phyloP scores from a whole-genome alignment of 2,797 vertebrate species.

The Taeniopygia guttata region DNA sequence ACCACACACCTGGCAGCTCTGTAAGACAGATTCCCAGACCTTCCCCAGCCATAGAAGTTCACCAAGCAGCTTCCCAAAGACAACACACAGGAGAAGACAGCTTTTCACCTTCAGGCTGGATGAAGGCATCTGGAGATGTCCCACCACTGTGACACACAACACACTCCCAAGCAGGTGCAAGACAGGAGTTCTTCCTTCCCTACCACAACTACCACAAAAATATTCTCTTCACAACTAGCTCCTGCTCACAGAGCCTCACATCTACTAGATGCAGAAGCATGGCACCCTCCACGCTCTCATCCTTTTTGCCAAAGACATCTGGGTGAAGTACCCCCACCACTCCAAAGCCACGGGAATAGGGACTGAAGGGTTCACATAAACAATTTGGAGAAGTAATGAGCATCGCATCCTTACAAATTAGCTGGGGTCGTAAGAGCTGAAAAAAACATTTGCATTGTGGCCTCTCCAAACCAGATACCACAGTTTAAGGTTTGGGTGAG shows the following conservation, averaged over 20 bases:
- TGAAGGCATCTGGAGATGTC: neutral
- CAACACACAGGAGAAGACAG: neutral
- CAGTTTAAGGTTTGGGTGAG: neutral
- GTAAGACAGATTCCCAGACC: neutral
- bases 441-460: neutral
- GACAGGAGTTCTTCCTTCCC: neutral
- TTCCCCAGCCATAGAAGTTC: neutral
- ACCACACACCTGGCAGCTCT: neutral
- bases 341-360: neutral
- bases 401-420: neutral
- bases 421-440: neutral
- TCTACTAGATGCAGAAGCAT: neutral
- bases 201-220: neutral
- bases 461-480: neutral
- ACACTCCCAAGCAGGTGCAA: neutral
- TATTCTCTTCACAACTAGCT: neutral
- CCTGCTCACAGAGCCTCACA: neutral
- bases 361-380: neutral
- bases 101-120: neutral
- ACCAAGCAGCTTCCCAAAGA: neutral
- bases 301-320: neutral
- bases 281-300: neutral
- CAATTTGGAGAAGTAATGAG: neutral
- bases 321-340: neutral
- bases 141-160: neutral